Evolutionary conservation across 2,797 vertebrate species (phyloP).

Genomic region (Ammospiza maritima): DNA sequence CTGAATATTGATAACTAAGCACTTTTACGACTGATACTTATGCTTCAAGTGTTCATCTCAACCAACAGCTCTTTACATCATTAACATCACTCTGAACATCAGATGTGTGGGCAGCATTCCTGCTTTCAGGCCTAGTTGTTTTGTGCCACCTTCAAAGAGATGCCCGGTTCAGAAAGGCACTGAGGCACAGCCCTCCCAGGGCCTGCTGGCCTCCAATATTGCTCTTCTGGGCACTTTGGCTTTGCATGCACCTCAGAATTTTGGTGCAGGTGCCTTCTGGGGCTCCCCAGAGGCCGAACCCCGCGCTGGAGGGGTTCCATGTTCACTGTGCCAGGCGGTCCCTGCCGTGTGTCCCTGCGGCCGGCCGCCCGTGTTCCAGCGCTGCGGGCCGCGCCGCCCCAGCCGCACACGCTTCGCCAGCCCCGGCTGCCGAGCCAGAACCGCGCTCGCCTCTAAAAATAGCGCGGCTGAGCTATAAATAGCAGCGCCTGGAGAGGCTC

Average conservation of each 20-base stretch:
- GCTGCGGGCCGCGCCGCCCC: not conserved
- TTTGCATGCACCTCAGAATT: not conserved
- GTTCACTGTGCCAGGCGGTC: too few relatives aligned
- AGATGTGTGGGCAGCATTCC: not conserved
- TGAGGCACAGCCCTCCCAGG: rapidly evolving
- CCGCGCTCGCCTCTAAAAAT: not conserved
- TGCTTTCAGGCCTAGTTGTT: not conserved
- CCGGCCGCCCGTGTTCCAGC: not conserved
- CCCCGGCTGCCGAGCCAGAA: not conserved
- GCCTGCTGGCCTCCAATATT: rapidly evolving
- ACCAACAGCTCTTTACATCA: not conserved
- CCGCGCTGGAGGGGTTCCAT: not conserved
- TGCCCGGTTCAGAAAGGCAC: rapidly evolving
- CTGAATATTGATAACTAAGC: not conserved
- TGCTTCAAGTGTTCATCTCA: not conserved
- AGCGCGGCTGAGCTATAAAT: not conserved
- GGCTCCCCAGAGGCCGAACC: not conserved
- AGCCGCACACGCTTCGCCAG: not conserved
- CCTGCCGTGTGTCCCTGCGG: rapidly evolving
- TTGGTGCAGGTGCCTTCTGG: rapidly evolving
- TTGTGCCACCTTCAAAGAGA: not conserved
- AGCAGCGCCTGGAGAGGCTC: not conserved
- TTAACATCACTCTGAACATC: not conserved
- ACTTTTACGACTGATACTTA: not conserved
- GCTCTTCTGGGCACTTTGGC: not conserved